Conservation (phyloP, 2,797 vertebrate species). For the Trichosurus vulpecula region DNA sequence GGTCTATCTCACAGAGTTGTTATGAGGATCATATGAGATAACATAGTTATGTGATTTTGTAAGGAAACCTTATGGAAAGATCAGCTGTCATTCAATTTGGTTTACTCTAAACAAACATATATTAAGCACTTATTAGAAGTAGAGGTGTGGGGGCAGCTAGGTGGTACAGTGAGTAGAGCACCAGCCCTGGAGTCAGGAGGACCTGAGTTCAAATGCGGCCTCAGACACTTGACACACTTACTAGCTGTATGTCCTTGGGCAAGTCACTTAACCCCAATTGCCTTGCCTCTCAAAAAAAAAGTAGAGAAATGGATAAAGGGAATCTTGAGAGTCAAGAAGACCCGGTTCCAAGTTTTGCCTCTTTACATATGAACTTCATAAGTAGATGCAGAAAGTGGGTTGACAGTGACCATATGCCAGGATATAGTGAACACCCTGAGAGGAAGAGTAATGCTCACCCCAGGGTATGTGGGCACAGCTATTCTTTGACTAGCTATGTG, state of each 20-base stretch:
- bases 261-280: too few relatives aligned
- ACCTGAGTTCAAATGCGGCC: too few relatives aligned
- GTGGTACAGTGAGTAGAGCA: too few relatives aligned
- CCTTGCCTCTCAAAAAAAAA: too few relatives aligned
- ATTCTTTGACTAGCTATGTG: background rate
- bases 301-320: background rate
- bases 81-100: background rate
- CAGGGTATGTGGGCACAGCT: background rate
- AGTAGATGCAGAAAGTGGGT: background rate
- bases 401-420: background rate
- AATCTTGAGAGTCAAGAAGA: background rate
- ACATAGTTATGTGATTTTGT: constrained; percentile 18
- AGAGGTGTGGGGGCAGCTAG: too few relatives aligned
- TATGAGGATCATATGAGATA: background rate
- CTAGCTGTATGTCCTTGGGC: too few relatives aligned
- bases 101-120: background rate
- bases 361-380: background rate
- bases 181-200: too few relatives aligned
- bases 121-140: background rate
- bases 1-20: background rate
- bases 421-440: background rate
- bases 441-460: background rate
- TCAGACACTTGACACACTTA: too few relatives aligned
- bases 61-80: background rate
- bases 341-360: background rate